Base-by-base conservation (phyloP, 2,797 vertebrate genomes). In the Urocyon cinereoargenteus region DNA sequence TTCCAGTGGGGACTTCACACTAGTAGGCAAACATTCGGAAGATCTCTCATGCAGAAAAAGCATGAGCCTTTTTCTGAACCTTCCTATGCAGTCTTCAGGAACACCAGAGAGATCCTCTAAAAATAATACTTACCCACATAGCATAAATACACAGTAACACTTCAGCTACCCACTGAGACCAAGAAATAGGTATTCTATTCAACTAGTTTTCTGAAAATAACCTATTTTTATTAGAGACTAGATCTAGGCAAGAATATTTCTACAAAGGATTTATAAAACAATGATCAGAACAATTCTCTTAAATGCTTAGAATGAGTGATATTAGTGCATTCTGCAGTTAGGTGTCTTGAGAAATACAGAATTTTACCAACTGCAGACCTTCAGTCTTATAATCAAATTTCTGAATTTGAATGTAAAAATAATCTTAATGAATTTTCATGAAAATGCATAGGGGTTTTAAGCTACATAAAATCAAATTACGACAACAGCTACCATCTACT, bases 221-320 rank as follows among this genome's bases (percentile, higher is more conserved):
- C 5, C 12, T 85, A n/a, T 40, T 92, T 94, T 72, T 96, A 62
- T 66, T 90, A 72, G 34, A 70, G 6, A 94, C 72, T 9, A 90
- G 31, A 86, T 18, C n/a, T 10, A 78, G n/a, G 22, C 5, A 86
- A 81, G 40, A 90, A 51, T 79, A 70, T 51, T 12, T 90, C 34
- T 53, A 45, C 49, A 97, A 82, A 91, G 1, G 6, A 51, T 51
- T 61, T 97, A 66, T n/a, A 85, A 90, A 90, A 86, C n/a, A 84
- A 19, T 87, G 64, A 87, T 62, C 73, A 92, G 49, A 87, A 92
- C 14, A 94, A 92, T 62, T 78, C 21, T 95, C 53, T 92, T 77
- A 90, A 53, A 84, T 31, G 15, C 8, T 62, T 75, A 75, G 2
- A 62, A 45, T 45, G 40, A 51, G 19, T 90, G 22, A 64, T 55